Base-by-base conservation (phyloP, 2,113 vertebrate genomes). In the Malurus alboscapulatus region DNA sequence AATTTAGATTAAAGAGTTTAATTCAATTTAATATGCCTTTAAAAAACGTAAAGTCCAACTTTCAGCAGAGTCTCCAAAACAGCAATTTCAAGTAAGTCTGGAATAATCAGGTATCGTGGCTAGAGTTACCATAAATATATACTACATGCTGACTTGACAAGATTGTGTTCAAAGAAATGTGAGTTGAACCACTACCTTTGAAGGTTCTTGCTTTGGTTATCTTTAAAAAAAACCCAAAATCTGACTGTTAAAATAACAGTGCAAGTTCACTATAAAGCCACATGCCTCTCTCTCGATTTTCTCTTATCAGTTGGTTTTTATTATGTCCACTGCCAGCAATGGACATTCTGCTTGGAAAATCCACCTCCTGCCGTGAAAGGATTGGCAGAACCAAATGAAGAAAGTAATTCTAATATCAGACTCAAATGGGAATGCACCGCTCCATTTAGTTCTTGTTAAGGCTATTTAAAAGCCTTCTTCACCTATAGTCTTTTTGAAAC, bases 401-500 rank as follows among this genome's bases (percentile, higher is more conserved):
- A 92, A 79, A 95, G 13, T n/a, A 86, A 66, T 42, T 90, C 90
- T 58, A 62, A 14, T 73, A 88, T 30, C 71, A 72, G 78, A 90
- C 65, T 97, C 90, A 87, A 67, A 71, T 3, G 54, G 75, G 82
- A 97, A 94, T 30, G 3, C 21, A 42, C 24, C 19, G 38, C 58
- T 91, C 88, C 67, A 80, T 93, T 96, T 73, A 95, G 87, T 92
- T 89, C 94, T 90, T 83, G 27, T 55, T 75, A 90, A 78, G 93
- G 93, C 78, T 92, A 50, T 92, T 90, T 69, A 75, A 96, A 96
- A 97, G 67, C 72, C 87, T 76, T 94, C 78, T 91, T 94, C 93
- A 88, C 68, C 84, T 81, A 87, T 80, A 94, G 96, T 97, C 89
- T 86, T 93, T 95, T 51, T 95, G 96, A 94, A 97, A 96, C 87